phyloP scores from a whole-genome alignment of 2,113 vertebrate genomes.

The Callorhinus ursinus region DNA sequence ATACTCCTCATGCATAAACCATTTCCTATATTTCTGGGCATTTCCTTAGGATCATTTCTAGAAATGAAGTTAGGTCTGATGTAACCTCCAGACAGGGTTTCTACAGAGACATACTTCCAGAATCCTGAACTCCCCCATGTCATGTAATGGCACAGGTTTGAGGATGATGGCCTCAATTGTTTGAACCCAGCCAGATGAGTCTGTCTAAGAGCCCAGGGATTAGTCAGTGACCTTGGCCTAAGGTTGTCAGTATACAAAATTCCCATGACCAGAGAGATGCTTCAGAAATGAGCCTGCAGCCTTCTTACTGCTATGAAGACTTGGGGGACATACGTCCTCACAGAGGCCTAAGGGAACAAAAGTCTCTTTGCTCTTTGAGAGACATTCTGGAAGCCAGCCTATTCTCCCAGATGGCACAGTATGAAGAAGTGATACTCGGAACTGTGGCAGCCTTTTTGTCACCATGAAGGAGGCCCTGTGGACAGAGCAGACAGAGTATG shows the following conservation, averaged over 20 bases:
- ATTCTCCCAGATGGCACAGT: background rate
- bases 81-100: too few relatives aligned
- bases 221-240: background rate
- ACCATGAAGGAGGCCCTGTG: background rate
- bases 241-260: background rate
- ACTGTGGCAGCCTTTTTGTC: background rate
- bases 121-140: background rate
- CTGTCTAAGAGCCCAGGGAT: background rate
- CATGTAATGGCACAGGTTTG: fast-evolving
- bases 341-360: background rate
- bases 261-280: background rate
- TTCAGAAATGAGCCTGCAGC: background rate
- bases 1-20: background rate
- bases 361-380: background rate
- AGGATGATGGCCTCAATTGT: background rate
- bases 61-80: background rate
- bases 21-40: background rate
- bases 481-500: background rate
- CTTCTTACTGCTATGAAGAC: background rate
- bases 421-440: background rate
- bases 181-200: background rate
- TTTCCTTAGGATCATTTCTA: background rate
- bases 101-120: background rate
- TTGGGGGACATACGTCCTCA: background rate
- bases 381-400: background rate